Conservation (phyloP, 2,797 vertebrate genomes). For the Prunella strophiata region DNA sequence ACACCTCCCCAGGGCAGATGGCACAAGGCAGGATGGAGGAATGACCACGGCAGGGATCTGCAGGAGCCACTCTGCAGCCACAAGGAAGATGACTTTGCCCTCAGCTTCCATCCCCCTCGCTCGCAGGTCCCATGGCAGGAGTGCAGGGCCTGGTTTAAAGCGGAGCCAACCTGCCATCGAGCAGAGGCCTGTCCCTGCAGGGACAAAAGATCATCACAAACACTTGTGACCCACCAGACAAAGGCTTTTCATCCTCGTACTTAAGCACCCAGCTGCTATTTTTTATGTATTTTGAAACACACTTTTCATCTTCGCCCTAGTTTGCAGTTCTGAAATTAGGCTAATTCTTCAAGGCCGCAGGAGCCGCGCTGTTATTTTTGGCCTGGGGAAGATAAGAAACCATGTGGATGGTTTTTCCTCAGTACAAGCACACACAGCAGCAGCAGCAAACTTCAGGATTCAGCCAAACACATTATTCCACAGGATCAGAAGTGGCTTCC, state of each 20-base stretch:
- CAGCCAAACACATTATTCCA: neutral
- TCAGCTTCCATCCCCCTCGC: neutral
- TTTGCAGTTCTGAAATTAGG: neutral
- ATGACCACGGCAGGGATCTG: neutral
- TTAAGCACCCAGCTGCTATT: neutral
- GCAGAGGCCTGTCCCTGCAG: neutral
- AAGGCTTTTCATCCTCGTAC: neutral
- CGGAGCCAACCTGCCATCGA: neutral
- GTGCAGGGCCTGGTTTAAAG: fast-evolving
- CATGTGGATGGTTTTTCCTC: neutral
- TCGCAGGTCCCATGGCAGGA: fast-evolving
- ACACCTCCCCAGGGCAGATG: constrained; percentile 43
- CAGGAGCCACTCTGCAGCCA: neutral
- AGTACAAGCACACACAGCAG: neutral
- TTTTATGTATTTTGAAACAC: neutral
- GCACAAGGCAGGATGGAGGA: neutral
- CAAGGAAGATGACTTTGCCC: neutral
- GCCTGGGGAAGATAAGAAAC: constrained; percentile 21
- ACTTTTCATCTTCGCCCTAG: constrained; percentile 15
- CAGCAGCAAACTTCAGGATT: neutral
- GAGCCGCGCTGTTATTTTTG: constrained; percentile 35
- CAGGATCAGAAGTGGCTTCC: neutral
- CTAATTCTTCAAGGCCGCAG: neutral
- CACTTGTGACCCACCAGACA: neutral
- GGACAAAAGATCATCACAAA: neutral